These are phyloP conservation scores for Drosophila ambigua DNA, from an alignment of 1,140 invertebrate genomes.

Conservation along the genomic window DNA sequence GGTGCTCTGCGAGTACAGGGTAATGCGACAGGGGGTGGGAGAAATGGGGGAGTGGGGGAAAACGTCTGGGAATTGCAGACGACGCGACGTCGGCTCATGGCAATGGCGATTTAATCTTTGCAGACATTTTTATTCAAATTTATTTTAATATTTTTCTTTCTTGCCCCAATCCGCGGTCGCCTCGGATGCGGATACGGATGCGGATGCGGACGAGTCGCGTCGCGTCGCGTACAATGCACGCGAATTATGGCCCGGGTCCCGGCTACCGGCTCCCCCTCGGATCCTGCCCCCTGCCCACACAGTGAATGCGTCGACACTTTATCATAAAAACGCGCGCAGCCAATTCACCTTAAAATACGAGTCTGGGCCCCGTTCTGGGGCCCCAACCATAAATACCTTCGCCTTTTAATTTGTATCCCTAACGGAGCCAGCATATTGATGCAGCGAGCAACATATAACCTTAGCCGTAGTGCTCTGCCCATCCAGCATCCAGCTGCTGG, in stretches of 20 bases:
- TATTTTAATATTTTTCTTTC: conserved; percentile 68
- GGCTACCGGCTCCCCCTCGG: no score
- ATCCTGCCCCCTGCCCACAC: neutral
- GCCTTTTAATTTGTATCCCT: no score
- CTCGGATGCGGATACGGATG: conserved; percentile 1
- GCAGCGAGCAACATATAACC: no score
- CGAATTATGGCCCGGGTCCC: conserved; percentile 41
- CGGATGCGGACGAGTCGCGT: conserved; percentile 41
- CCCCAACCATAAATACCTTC: neutral
- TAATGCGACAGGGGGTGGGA: neutral
- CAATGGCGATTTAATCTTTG: conserved; percentile 82
- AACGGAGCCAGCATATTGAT: no score
- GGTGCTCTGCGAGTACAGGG: neutral
- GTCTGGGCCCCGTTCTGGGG: neutral
- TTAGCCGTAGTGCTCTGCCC: no score
- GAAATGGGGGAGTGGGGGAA: conserved; percentile 8
- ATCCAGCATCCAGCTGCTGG: no score
- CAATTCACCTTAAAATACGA: conserved; percentile 23
- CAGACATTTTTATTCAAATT: conserved; percentile 80
- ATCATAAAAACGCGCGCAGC: conserved; percentile 15
- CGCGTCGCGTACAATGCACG: conserved; percentile 40
- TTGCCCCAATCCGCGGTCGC: neutral
- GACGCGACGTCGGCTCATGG: conserved; percentile 58
- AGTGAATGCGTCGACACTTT: conserved; percentile 23
- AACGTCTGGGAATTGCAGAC: conserved; percentile 78